Evolutionary conservation across 2,113 vertebrate genomes (phyloP).

Genomic region (Oryzias woworae): DNA sequence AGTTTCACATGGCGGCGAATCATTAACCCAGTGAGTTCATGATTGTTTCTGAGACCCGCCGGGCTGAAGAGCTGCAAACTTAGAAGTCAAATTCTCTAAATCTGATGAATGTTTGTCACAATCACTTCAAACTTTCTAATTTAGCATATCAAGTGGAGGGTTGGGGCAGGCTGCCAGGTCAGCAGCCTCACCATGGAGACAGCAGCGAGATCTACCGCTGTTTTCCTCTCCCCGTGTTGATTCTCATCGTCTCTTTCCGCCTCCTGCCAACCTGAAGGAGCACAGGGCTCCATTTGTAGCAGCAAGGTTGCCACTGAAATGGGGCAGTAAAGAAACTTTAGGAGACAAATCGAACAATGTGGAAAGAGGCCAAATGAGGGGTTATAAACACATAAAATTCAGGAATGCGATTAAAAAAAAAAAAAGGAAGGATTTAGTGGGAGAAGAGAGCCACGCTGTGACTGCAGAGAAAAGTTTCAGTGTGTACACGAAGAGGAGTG

Average conservation of each 20-base stretch:
- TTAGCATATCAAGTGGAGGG: slow-evolving; percentile 49
- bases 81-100: slow-evolving; percentile 7
- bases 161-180: slow-evolving; percentile 58
- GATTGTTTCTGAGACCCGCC: slow-evolving; percentile 33
- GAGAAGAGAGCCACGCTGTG: slow-evolving; percentile 34
- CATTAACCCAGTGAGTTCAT: slow-evolving; percentile 63
- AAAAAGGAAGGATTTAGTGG: slow-evolving; percentile 15
- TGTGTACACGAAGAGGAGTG: slow-evolving; percentile 13
- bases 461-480: slow-evolving; percentile 41
- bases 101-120: slow-evolving; percentile 22
- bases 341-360: slow-evolving; percentile 39
- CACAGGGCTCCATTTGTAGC: slow-evolving; percentile 32
- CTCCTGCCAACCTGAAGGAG: slow-evolving; percentile 36
- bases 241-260: background rate
- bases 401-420: slow-evolving; percentile 41
- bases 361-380: slow-evolving; percentile 17
- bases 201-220: slow-evolving; percentile 52
- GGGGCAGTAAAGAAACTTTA: slow-evolving; percentile 23
- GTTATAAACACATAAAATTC: slow-evolving; percentile 52
- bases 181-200: slow-evolving; percentile 75
- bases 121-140: slow-evolving; percentile 42
- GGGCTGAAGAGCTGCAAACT: slow-evolving; percentile 15
- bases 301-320: slow-evolving; percentile 10
- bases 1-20: slow-evolving; percentile 48
- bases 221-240: slow-evolving; percentile 40